A percentile compares a stretch with the other conserved stretches of the same genome.
phyloP scores from a whole-genome alignment of 2,888 invertebrate species.

The Pterobdella sp. region DNA sequence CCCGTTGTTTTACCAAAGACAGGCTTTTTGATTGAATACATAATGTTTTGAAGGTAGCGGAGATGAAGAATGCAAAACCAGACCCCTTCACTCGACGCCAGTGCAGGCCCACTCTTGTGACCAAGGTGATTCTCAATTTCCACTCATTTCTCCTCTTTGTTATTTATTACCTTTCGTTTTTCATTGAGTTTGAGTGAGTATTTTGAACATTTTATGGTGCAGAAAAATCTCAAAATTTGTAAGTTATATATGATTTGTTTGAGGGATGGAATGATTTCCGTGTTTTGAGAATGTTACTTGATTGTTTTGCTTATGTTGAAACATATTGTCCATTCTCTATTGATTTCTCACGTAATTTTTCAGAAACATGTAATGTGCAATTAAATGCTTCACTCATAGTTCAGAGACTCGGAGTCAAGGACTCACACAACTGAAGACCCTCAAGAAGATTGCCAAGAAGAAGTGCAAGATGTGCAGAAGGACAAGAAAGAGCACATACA shows the following conservation, averaged over 20 bases:
- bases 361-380: too few relatives aligned
- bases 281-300: neutral
- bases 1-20: too few relatives aligned
- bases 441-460: neutral
- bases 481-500: neutral
- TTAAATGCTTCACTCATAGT: neutral
- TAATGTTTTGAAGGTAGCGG: too few relatives aligned
- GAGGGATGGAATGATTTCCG: neutral
- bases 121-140: too few relatives aligned
- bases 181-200: neutral
- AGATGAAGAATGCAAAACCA: slow-evolving; percentile 45
- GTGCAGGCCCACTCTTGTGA: slow-evolving; percentile 51
- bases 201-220: too few relatives aligned
- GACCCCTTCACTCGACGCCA: slow-evolving; percentile 55
- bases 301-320: neutral
- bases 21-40: too few relatives aligned
- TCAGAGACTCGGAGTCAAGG: neutral
- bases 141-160: slow-evolving; percentile 28
- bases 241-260: neutral
- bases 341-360: too few relatives aligned
- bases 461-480: neutral
- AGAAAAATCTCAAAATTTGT: neutral
- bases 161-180: neutral
- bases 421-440: neutral
- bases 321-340: too few relatives aligned